phyloP scores from a whole-genome alignment of 1,140 invertebrate genomes.

The Solen grandis region DNA sequence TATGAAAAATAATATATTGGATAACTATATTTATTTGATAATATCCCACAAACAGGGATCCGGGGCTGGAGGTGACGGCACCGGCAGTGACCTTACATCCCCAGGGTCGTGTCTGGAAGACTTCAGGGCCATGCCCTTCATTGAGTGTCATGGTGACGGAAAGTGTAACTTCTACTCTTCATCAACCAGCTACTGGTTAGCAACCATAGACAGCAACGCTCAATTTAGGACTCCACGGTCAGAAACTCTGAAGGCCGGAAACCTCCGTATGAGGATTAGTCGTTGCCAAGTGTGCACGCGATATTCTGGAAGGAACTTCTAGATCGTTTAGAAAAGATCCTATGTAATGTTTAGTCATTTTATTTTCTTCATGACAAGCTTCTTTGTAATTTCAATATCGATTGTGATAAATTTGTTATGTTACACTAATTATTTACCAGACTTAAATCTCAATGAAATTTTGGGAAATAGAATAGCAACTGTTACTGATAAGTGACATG shows the following conservation, averaged over 20 bases:
- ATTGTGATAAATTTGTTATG: too few species aligned
- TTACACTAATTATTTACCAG: too few species aligned
- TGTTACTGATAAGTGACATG: too few species aligned
- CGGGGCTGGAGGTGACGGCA: slow-evolving; percentile 97
- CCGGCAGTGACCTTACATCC: slow-evolving; percentile 94
- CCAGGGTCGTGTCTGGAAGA: slow-evolving; percentile 98
- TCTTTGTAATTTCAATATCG: too few species aligned
- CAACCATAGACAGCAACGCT: slow-evolving; percentile 90
- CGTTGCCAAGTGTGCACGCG: slow-evolving; percentile 97
- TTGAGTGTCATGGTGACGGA: slow-evolving; percentile 88
- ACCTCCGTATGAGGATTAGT: slow-evolving; percentile 90
- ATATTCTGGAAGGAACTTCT: slow-evolving; percentile 28
- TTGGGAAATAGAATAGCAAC: too few species aligned
- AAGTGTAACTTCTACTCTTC: slow-evolving; percentile 80
- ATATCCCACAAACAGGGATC: slow-evolving; percentile 75
- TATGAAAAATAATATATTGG: background rate
- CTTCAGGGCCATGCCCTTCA: slow-evolving; percentile 96
- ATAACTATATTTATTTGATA: background rate
- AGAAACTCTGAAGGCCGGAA: slow-evolving; percentile 96
- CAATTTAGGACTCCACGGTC: slow-evolving; percentile 91
- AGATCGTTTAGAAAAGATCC: too few species aligned
- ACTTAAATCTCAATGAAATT: too few species aligned
- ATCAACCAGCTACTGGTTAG: slow-evolving; percentile 98
- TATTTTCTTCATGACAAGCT: too few species aligned
- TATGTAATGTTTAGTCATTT: too few species aligned